Percentiles rank a stretch among this genome's conserved stretches.
Conservation (phyloP, 2,113 vertebrate species). For the Ondatra zibethicus region DNA sequence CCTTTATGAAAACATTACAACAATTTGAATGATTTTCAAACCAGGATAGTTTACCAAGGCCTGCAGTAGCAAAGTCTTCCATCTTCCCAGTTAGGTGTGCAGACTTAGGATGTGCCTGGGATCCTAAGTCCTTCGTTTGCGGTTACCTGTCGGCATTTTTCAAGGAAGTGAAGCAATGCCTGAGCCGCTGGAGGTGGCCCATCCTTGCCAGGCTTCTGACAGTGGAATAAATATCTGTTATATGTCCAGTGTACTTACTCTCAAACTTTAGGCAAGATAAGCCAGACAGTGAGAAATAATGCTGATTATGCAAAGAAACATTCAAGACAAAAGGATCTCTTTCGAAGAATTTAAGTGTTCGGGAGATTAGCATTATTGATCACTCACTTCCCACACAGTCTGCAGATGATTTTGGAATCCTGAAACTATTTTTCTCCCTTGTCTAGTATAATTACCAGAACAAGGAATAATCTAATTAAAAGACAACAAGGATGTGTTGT, state of each 20-base stretch:
- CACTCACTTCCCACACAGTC: constrained; percentile 79
- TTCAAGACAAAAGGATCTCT: constrained; percentile 81
- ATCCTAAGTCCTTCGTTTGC: constrained; percentile 68
- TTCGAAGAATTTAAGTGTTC: constrained; percentile 85
- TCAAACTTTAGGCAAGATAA: constrained; percentile 65
- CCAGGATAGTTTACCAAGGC: background rate
- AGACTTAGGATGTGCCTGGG: background rate
- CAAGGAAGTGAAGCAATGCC: constrained; percentile 54
- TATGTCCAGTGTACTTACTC: constrained; percentile 62
- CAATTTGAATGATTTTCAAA: constrained; percentile 37
- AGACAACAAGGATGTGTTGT: constrained; percentile 86
- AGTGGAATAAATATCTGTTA: constrained; percentile 64
- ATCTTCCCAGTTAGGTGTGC: constrained; percentile 18
- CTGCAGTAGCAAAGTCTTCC: background rate
- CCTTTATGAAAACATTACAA: constrained; percentile 8
- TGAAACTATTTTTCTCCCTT: constrained; percentile 84
- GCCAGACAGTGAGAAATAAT: constrained; percentile 76
- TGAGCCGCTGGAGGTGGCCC: constrained; percentile 45
- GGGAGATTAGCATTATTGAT: constrained; percentile 88
- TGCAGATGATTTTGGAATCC: constrained; percentile 85
- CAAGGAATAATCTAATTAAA: constrained; percentile 86
- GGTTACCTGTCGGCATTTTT: constrained; percentile 63
- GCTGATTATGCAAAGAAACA: constrained; percentile 78
- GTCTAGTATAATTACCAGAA: constrained; percentile 85
- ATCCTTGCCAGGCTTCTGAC: constrained; percentile 31